phyloP scores from a whole-genome alignment of 2,888 invertebrate species.

The Heliothis peltigera region DNA sequence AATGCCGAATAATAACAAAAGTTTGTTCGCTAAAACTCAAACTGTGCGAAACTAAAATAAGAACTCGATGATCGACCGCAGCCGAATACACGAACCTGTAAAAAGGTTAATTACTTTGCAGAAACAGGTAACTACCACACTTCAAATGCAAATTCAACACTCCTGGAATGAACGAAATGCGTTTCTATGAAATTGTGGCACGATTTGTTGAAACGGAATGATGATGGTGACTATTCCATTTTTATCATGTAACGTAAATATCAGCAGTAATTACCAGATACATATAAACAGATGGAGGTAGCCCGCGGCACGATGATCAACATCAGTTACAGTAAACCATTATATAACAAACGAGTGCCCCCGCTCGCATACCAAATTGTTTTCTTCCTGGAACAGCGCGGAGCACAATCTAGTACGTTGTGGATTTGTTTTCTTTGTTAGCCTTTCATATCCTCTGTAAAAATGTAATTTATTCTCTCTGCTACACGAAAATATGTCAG shows the following conservation, averaged over 20 bases:
- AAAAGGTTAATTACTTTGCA: conserved; percentile 34
- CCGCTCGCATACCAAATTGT: conserved; percentile 22
- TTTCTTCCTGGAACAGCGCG: conserved; percentile 26
- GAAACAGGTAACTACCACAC: conserved; percentile 31
- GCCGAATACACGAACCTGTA: conserved; percentile 5
- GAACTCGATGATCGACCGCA: conserved; percentile 16
- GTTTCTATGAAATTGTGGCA: not conserved
- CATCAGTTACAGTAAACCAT: conserved; percentile 12
- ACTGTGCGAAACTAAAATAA: conserved; percentile 16
- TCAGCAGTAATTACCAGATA: not conserved
- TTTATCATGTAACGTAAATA: not conserved
- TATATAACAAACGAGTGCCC: conserved; percentile 34
- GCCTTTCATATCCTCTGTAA: conserved; percentile 35
- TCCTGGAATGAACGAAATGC: conserved; percentile 8
- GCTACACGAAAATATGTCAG: conserved; percentile 26
- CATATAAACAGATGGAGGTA: no score
- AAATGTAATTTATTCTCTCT: conserved; percentile 46
- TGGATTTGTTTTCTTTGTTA: conserved; percentile 38
- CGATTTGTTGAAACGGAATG: not conserved
- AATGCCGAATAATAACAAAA: conserved; percentile 12
- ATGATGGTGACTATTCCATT: no score
- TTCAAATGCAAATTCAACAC: conserved; percentile 44
- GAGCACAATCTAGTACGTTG: conserved; percentile 36
- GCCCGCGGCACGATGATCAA: not conserved
- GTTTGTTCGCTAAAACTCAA: not conserved